Percentiles rank a stretch among this genome's conserved stretches.
Evolutionary conservation across 1,140 invertebrate genomes (phyloP).

Genomic region (Diabrotica undecimpunctata): DNA sequence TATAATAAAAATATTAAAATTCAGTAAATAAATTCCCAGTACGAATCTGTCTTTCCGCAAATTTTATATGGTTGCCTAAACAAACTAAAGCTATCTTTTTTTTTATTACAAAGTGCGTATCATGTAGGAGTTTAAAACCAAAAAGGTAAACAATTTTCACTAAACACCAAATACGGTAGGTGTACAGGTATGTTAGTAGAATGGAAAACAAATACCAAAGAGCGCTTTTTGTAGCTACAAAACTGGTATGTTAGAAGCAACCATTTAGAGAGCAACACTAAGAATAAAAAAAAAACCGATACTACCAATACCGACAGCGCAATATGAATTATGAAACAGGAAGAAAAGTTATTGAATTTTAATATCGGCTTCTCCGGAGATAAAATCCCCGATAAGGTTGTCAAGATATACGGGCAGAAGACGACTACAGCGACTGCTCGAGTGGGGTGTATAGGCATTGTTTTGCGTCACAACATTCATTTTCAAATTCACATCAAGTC

Average conservation of each 20-base stretch:
- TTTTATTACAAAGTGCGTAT: too few relatives aligned
- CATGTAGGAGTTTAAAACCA: not conserved
- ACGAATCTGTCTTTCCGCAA: too few relatives aligned
- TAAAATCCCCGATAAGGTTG: not conserved
- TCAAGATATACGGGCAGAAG: not conserved
- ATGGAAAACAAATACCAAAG: not conserved
- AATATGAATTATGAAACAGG: constrained; percentile 30
- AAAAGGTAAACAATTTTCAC: not conserved
- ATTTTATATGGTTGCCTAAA: too few relatives aligned
- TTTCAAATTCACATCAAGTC: too few relatives aligned
- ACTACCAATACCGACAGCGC: constrained; percentile 17
- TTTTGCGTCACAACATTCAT: too few relatives aligned
- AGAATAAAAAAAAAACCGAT: constrained; percentile 14
- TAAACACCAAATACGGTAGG: not conserved
- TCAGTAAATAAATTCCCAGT: too few relatives aligned
- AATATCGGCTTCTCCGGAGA: constrained; percentile 14
- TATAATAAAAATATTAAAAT: too few relatives aligned
- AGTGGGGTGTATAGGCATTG: too few relatives aligned
- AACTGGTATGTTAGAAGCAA: constrained; percentile 16
- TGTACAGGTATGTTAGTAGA: not conserved
- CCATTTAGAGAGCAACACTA: constrained; percentile 17
- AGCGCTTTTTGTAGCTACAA: not conserved
- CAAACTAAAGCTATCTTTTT: too few relatives aligned
- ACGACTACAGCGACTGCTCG: too few relatives aligned
- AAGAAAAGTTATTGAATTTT: constrained; percentile 21